phyloP scores from a whole-genome alignment of 2,113 vertebrate genomes.

The Lepus timidus region DNA sequence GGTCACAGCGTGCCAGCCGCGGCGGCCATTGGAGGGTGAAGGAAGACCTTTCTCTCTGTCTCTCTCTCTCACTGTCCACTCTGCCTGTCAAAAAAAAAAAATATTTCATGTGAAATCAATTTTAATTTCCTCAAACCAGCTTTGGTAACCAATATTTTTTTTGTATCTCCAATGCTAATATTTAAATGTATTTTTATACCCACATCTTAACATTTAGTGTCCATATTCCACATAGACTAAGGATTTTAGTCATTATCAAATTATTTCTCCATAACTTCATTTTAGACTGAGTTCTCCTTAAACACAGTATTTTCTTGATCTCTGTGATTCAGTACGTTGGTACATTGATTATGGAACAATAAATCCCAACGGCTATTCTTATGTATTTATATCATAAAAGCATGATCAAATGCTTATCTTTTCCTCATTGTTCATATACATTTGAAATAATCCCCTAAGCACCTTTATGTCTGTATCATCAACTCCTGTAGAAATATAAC shows the following conservation, averaged over 20 bases:
- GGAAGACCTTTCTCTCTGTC: too few species aligned
- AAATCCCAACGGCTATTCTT: background rate
- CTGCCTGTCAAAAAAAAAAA: too few species aligned
- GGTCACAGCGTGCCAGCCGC: too few species aligned
- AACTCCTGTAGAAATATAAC: background rate
- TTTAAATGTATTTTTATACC: background rate
- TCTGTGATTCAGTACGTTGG: background rate
- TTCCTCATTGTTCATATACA: background rate
- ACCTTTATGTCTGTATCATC: background rate
- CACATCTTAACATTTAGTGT: background rate
- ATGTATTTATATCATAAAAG: background rate
- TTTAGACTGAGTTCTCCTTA: background rate
- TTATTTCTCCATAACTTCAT: background rate
- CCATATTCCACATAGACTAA: background rate
- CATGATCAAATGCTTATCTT: background rate
- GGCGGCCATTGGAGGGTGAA: too few species aligned
- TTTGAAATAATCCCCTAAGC: background rate
- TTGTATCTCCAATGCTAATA: background rate
- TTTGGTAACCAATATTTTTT: background rate
- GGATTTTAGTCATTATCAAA: background rate
- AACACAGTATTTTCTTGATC: background rate
- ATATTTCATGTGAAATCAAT: constrained; percentile 7
- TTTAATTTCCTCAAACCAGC: background rate
- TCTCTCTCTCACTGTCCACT: too few species aligned
- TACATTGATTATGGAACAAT: background rate